Base-by-base conservation (phyloP, 2,113 vertebrate species). In the Clupea harengus region DNA sequence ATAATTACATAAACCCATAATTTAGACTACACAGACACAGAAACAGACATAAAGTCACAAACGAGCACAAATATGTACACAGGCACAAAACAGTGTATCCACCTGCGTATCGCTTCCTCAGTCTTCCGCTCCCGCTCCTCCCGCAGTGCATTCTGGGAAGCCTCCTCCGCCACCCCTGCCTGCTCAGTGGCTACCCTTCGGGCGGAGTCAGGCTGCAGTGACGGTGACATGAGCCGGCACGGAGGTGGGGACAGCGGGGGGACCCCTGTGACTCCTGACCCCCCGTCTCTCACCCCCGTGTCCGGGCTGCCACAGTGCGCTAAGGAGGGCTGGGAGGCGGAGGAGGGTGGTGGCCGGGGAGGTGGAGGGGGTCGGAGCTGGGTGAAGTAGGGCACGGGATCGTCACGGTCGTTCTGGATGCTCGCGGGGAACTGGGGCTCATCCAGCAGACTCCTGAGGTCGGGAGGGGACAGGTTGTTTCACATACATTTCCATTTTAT, bases 391-490 rank as follows among this genome's bases (percentile, higher is more conserved):
- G 95, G 93, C 17, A 94, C 87, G 20, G 95, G 92, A 22, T 95
- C 95, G 9, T 89, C 89, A 49, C 92, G 86, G 18, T 85, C 89
- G 81, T 90, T 91, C 32, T 80, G 44, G 84, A 97, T 87, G 32
- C 90, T 85, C 3, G 94, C 88, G 0, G 95, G 94, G 85, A 99
- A 97, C 85, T 91, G 89, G 47, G 91, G 86, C 10, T 97, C 95
- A 54, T 97, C 95, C 82, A 98, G 89, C 44, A 98, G 90, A 64
- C 91, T 92, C 64, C 98, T 99, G 86, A 10, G 54, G 83, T 32
- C 25, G n/a, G 28, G 13, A 39, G 39, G 39, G 39, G 39, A 39
- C 39, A 39, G 39, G 39, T 39, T 39, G 39, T 39, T 39, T 39
- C 2, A 39, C 39, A 39, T 39, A 2, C 39, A 39, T 39, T 39